A percentile compares a stretch with the other conserved stretches of the same genome.
Conservation (phyloP, 2,888 invertebrate species). For the Steromphala cineraria region DNA sequence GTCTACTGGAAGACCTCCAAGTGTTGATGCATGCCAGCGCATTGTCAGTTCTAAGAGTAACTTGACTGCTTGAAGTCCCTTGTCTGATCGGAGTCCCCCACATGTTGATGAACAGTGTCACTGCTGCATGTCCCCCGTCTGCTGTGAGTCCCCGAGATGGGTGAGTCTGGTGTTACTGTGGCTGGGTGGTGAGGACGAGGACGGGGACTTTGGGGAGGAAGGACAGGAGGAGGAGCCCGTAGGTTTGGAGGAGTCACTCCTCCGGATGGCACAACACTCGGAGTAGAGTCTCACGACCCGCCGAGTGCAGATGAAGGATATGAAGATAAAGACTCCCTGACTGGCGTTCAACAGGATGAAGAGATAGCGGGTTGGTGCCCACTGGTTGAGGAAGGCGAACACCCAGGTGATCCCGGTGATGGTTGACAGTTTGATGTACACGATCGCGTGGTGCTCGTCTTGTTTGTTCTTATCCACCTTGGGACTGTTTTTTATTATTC, state of each 20-base stretch:
- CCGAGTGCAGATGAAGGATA: conserved; percentile 40
- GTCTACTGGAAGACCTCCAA: no score
- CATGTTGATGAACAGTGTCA: no score
- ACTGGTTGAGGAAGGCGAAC: conserved; percentile 21
- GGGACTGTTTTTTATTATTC: conserved; percentile 29
- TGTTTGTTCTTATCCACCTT: conserved; percentile 26
- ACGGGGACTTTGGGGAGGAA: background rate
- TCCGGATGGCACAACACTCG: background rate
- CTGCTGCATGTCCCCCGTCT: background rate
- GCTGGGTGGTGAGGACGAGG: background rate
- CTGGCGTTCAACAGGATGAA: conserved; percentile 36
- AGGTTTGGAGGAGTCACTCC: background rate
- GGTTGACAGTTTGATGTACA: conserved; percentile 43
- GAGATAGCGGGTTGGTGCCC: conserved; percentile 21
- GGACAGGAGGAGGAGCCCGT: background rate
- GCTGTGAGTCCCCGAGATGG: background rate
- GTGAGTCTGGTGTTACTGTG: background rate
- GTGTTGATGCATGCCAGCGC: no score
- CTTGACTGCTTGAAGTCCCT: no score
- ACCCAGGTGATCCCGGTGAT: conserved; percentile 43
- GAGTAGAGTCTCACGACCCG: conserved; percentile 34
- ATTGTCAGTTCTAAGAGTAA: no score
- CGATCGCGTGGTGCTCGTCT: conserved; percentile 29
- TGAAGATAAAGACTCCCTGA: conserved; percentile 42
- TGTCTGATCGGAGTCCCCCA: no score